These are phyloP conservation scores for Apocrypta bakeri DNA, from an alignment of 1,140 invertebrate species.

Conservation along the genomic window DNA sequence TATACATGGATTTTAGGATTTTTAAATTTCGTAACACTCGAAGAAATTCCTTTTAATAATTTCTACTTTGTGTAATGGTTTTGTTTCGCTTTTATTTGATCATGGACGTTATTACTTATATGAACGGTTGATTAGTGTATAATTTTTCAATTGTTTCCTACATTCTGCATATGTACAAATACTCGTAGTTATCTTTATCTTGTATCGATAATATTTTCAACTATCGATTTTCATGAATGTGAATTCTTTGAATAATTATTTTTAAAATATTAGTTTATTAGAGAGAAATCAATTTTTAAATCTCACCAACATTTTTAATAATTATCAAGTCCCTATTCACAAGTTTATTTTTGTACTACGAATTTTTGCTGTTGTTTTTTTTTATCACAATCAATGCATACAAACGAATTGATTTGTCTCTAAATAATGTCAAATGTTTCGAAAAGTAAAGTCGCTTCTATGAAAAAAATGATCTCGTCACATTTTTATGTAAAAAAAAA, in stretches of 20 bases:
- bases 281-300: constrained; percentile 33
- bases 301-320: too few species aligned
- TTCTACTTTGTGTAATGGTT: neutral
- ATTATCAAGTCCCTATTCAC: too few species aligned
- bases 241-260: constrained; percentile 30
- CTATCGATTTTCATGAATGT: constrained; percentile 28
- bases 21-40: constrained; percentile 42
- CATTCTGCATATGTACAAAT: constrained; percentile 17
- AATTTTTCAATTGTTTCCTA: neutral
- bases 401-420: constrained; percentile 32
- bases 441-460: constrained; percentile 43
- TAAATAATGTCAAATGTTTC: constrained; percentile 40
- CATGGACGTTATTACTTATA: neutral
- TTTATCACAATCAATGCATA: neutral
- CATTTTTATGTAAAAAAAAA: neutral
- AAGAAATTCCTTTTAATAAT: constrained; percentile 23
- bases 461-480: constrained; percentile 7
- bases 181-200: constrained; percentile 31
- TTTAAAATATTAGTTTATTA: neutral
- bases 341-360: too few species aligned
- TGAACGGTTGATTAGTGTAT: neutral
- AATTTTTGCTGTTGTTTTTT: neutral
- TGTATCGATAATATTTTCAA: constrained; percentile 31
- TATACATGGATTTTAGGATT: neutral
- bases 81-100: neutral